These are phyloP conservation scores for Actinernus sp. DNA, from an alignment of 92 coral and sea anemone genomes.

Conservation along the genomic window DNA sequence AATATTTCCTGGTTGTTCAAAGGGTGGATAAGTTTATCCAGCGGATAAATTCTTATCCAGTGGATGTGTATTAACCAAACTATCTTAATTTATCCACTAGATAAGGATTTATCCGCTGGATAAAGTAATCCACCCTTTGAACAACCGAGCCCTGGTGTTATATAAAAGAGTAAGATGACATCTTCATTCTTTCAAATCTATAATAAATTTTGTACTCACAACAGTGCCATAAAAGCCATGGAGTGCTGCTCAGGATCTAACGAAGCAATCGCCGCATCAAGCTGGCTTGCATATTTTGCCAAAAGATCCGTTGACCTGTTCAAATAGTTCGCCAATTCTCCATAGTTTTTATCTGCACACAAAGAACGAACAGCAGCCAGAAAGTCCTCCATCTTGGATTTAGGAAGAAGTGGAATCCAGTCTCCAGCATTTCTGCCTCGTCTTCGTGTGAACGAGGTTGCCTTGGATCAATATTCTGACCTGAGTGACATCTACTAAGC, in stretches of 20 bases:
- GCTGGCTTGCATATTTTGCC: constrained; percentile 86
- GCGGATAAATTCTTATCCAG: no score
- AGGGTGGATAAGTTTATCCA: no score
- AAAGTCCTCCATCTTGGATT: constrained; percentile 97
- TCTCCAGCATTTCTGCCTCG: neutral
- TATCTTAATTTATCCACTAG: no score
- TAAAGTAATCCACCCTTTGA: no score
- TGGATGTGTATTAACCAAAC: no score
- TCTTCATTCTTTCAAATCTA: no score
- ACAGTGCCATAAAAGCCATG: constrained; percentile 93
- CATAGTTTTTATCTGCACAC: constrained; percentile 95
- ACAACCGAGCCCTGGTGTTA: no score
- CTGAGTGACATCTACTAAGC: no score
- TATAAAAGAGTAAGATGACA: no score
- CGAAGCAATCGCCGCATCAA: constrained; percentile 95
- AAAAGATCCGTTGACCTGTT: constrained; percentile 88
- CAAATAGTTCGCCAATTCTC: constrained; percentile 86
- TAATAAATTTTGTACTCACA: no score
- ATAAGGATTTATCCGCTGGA: no score
- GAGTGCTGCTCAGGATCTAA: constrained; percentile 98
- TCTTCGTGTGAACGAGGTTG: neutral
- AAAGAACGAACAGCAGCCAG: constrained; percentile 90
- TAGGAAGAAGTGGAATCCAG: constrained; percentile 7
- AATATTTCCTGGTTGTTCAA: no score
- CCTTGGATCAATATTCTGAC: neutral